Percentiles rank a stretch among this genome's conserved stretches.
phyloP scores from a whole-genome alignment of 1,140 invertebrate genomes.

The Cydia fagiglandana region DNA sequence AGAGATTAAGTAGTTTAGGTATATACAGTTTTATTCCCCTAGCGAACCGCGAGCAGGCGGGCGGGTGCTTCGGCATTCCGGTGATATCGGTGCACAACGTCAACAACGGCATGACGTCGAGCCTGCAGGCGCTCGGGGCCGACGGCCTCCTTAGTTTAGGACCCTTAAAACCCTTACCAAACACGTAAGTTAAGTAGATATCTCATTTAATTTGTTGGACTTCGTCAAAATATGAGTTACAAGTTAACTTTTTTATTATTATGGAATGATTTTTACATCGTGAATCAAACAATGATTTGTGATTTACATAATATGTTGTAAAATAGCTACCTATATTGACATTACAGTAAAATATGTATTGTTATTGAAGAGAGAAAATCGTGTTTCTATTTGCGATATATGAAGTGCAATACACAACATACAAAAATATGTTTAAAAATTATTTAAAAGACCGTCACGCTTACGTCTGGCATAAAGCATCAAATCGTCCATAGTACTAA shows the following conservation, averaged over 20 bases:
- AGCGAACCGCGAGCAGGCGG: constrained; percentile 82
- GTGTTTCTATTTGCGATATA: too few relatives aligned
- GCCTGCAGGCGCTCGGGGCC: constrained; percentile 83
- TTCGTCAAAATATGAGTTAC: not conserved
- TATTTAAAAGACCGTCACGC: too few relatives aligned
- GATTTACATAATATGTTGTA: too few relatives aligned
- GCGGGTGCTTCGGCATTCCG: constrained; percentile 85
- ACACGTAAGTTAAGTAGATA: constrained; percentile 46
- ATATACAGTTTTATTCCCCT: constrained; percentile 87
- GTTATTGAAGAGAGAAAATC: too few relatives aligned
- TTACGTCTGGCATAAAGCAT: too few relatives aligned
- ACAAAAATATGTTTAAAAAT: too few relatives aligned
- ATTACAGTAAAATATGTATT: too few relatives aligned
- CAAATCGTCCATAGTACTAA: too few relatives aligned
- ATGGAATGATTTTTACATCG: too few relatives aligned
- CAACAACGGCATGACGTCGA: constrained; percentile 81
- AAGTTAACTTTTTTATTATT: not conserved
- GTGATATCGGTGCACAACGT: constrained; percentile 85
- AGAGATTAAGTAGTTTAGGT: constrained; percentile 83
- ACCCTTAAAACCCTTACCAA: constrained; percentile 82
- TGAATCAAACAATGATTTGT: too few relatives aligned
- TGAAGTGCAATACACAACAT: too few relatives aligned
- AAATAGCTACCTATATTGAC: too few relatives aligned
- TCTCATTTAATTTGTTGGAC: not conserved
- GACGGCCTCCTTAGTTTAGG: constrained; percentile 85